phyloP scores from a whole-genome alignment of 2,113 vertebrate genomes.

The Columba janthina region DNA sequence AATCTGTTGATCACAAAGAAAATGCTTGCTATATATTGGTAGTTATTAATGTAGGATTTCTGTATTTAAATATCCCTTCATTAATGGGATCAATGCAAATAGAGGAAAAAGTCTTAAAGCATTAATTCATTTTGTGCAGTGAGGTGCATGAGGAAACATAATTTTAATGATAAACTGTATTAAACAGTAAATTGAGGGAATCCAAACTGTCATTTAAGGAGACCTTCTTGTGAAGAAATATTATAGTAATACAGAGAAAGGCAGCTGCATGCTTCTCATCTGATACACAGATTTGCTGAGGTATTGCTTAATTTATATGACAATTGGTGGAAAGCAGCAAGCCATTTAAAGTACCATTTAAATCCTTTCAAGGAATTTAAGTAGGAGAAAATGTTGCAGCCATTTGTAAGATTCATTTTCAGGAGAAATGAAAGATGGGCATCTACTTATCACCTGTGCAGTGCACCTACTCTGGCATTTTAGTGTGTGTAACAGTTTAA shows the following conservation, averaged over 20 bases:
- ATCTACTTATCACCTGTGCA: background rate
- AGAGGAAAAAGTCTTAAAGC: background rate
- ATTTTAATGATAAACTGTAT: conserved; percentile 15
- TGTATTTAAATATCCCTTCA: background rate
- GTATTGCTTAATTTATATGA: background rate
- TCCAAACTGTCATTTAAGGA: background rate
- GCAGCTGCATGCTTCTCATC: background rate
- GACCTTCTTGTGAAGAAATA: background rate
- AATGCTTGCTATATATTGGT: background rate
- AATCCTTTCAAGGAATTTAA: conserved; percentile 26
- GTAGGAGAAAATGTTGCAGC: background rate
- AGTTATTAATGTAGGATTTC: background rate
- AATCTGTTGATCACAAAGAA: background rate
- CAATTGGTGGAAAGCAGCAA: background rate
- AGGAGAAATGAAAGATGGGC: background rate
- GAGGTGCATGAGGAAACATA: background rate
- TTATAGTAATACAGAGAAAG: background rate
- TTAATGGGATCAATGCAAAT: background rate
- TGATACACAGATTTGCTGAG: background rate
- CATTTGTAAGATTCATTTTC: background rate
- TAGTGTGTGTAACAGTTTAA: background rate
- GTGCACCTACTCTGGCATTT: background rate
- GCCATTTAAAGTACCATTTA: background rate
- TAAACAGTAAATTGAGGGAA: background rate
- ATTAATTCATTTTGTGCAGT: background rate